Percentiles rank a stretch among this genome's conserved stretches.
phyloP scores from a whole-genome alignment of 2,888 invertebrate genomes.

The Pterostichus niger region DNA sequence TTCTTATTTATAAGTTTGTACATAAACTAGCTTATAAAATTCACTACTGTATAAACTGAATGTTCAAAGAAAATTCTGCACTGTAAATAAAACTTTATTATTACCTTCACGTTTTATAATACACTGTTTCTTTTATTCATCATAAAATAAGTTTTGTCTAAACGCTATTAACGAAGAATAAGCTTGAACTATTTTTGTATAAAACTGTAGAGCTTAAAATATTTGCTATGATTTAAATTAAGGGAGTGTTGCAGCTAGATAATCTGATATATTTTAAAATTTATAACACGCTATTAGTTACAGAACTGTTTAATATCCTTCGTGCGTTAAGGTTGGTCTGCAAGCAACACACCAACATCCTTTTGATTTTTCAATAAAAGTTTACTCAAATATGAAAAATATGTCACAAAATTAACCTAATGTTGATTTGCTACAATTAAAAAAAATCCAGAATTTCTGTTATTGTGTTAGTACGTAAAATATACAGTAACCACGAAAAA shows the following conservation, averaged over 20 bases:
- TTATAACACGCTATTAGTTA: constrained; percentile 19
- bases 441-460: too few species aligned
- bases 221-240: constrained; percentile 15
- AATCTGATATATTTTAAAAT: constrained; percentile 42
- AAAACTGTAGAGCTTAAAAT: neutral
- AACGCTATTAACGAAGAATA: constrained; percentile 38
- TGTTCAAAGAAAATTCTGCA: constrained; percentile 33
- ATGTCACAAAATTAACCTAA: neutral
- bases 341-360: neutral
- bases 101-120: constrained; percentile 18
- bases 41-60: constrained; percentile 38
- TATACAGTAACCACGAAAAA: too few species aligned
- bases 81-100: constrained; percentile 50
- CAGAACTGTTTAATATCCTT: neutral
- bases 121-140: constrained; percentile 35
- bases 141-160: constrained; percentile 42
- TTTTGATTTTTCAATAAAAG: neutral
- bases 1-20: constrained; percentile 45
- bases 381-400: neutral
- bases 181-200: constrained; percentile 36
- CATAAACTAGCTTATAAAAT: constrained; percentile 50
- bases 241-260: constrained; percentile 27
- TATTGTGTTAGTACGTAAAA: too few species aligned
- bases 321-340: neutral
- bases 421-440: too few species aligned